Base-by-base conservation (phyloP, 1,140 invertebrate species). In the Bombus sibiricus region DNA sequence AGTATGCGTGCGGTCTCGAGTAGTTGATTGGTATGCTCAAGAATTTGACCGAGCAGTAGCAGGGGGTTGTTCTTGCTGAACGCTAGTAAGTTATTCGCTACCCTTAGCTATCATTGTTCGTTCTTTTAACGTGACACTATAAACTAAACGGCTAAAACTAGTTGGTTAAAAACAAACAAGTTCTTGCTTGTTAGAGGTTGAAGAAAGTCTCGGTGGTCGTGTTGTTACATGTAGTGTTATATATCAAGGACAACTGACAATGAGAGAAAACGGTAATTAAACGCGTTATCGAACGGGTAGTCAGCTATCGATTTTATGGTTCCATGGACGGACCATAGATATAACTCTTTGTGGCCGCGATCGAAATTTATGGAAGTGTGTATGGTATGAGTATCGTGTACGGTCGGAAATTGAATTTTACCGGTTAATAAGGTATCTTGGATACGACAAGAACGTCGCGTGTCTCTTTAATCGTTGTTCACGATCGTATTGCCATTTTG, bases 381-480 rank as follows among this genome's bases (percentile, higher is more conserved):
- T n/a, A 39, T 47, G 2, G n/a, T 9, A 66, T 6, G 15, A 25
- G 34, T 32, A 32, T 53, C 41, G 59, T 10, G 73, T 18, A 81
- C 34, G 5, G 39, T 57, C 34, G 82, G 74, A 83, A 83, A 83
- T 83, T 57, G 43, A 78, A 83, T 83, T 83, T 78, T 66, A 28
- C 64, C 25, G 28, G 64, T 22, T 78, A 78, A 77, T 83, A 59
- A 83, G 62, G 53, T 53, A 66, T 68, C 18, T 59, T 53, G 34
- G 12, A n/a, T 37, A 22, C 13, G 32, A 47, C 32, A 32, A 28
- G 37, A 77, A 34, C 22, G 32, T 79, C 47, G 47, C 47, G 47
- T 59, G 74, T 28, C 13, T 32, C 64, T 68, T 37, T 25, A 47
- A 71, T 71, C 69, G 62, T 72, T 79, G n/a, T 34, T 34, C 64